phyloP scores from a whole-genome alignment of 64 coral and sea anemone genomes.

The Orbicella faveolata region DNA sequence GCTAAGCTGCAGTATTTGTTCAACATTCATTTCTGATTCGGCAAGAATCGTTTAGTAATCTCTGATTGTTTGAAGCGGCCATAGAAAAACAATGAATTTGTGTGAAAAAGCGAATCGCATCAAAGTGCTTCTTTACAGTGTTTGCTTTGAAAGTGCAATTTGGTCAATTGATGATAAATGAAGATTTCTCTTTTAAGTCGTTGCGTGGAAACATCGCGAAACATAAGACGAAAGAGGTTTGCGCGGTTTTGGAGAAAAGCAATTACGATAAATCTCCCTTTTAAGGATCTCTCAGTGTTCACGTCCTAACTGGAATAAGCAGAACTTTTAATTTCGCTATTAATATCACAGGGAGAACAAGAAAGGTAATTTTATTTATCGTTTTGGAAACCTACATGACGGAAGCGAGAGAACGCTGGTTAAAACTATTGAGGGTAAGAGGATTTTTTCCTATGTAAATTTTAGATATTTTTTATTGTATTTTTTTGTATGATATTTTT shows the following conservation, averaged over 20 bases:
- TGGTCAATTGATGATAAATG: not conserved
- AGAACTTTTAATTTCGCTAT: not conserved
- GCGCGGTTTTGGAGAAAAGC: not conserved
- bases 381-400: not conserved
- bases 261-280: not conserved
- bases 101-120: not conserved
- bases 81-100: not conserved
- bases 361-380: too few relatives aligned
- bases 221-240: not conserved
- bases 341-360: not conserved
- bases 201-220: not conserved
- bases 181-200: not conserved
- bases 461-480: not conserved
- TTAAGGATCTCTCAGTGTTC: not conserved
- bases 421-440: constrained; percentile 3
- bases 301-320: not conserved
- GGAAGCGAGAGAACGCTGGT: not conserved
- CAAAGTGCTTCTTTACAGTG: not conserved
- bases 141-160: constrained; percentile 10
- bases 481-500: not conserved
- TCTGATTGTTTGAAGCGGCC: not conserved
- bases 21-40: not conserved
- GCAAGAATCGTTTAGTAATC: not conserved
- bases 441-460: too few relatives aligned
- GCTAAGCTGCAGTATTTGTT: not conserved